A percentile compares a stretch with the other conserved stretches of the same genome.
Evolutionary conservation across 1,140 invertebrate genomes (phyloP).

Genomic region (Tenebrio molitor): DNA sequence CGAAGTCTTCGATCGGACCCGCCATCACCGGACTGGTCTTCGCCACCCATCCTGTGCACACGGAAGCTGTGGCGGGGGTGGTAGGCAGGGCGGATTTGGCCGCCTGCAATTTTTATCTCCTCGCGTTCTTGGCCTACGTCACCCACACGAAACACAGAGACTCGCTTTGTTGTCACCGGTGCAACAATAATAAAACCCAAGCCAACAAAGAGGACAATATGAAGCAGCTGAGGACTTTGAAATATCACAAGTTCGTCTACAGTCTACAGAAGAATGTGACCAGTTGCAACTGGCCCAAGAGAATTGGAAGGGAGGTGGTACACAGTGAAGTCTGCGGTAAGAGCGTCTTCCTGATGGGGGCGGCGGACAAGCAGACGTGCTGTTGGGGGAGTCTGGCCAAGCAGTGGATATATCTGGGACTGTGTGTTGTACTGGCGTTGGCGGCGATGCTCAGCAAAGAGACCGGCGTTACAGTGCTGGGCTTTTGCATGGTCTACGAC

Average conservation of each 20-base stretch:
- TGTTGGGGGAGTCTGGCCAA: conserved; percentile 67
- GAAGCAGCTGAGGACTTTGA: conserved; percentile 37
- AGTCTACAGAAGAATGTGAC: conserved; percentile 61
- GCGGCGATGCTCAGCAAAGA: conserved; percentile 90
- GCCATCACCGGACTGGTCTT: conserved; percentile 89
- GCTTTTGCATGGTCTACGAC: conserved; percentile 87
- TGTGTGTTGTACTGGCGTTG: conserved; percentile 72
- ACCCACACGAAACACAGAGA: conserved; percentile 75
- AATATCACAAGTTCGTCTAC: conserved; percentile 59
- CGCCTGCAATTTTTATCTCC: conserved; percentile 91
- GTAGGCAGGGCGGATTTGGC: conserved; percentile 95
- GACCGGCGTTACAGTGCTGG: conserved; percentile 91
- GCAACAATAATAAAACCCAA: neutral
- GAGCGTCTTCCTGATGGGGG: conserved; percentile 7
- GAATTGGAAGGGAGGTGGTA: conserved; percentile 43
- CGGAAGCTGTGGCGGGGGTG: conserved; percentile 95
- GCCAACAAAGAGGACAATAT: conserved; percentile 29
- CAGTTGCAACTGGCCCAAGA: conserved; percentile 61
- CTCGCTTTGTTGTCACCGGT: conserved; percentile 58
- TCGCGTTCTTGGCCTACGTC: conserved; percentile 86
- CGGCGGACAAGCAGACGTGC: conserved; percentile 46
- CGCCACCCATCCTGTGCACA: conserved; percentile 96
- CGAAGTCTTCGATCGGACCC: conserved; percentile 74
- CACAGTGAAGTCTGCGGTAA: conserved; percentile 45
- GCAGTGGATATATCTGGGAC: conserved; percentile 70